These are phyloP conservation scores for Diploscapter pachys DNA, from an alignment of 1,140 invertebrate species.

Conservation along the genomic window DNA sequence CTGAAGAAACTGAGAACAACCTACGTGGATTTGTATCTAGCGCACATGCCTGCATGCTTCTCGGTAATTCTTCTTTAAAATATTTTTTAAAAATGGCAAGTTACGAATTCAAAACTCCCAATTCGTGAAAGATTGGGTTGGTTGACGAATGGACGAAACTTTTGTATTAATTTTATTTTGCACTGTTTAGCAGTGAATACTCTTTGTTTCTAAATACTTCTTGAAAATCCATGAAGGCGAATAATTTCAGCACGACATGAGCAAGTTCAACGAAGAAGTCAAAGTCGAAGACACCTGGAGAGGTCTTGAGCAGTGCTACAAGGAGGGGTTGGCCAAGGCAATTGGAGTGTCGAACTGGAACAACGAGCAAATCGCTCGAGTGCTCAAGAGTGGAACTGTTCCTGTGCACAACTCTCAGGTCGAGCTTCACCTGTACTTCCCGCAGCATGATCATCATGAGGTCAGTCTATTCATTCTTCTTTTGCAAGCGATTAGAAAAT, in stretches of 20 bases:
- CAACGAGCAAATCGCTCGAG: constrained; percentile 53
- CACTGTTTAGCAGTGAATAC: too few species aligned
- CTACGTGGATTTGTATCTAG: constrained; percentile 79
- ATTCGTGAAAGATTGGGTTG: too few species aligned
- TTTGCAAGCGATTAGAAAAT: too few species aligned
- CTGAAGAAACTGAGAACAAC: constrained; percentile 71
- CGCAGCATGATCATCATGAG: constrained; percentile 41
- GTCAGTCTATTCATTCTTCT: not conserved
- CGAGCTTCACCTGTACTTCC: constrained; percentile 44
- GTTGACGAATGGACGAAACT: too few species aligned
- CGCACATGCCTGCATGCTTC: constrained; percentile 70
- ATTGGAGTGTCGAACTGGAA: constrained; percentile 63
- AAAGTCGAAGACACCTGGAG: constrained; percentile 48
- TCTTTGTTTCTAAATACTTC: too few species aligned
- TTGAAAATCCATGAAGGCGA: too few species aligned
- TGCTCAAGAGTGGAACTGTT: constrained; percentile 44
- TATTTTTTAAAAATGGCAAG: too few species aligned
- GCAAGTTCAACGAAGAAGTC: constrained; percentile 36
- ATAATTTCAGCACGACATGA: constrained; percentile 43
- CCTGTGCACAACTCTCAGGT: constrained; percentile 53
- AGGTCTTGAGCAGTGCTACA: constrained; percentile 58
- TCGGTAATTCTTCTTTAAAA: constrained; percentile 49
- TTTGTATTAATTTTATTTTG: too few species aligned
- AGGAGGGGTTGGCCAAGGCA: constrained; percentile 55
- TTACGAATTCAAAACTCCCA: too few species aligned